Evolutionary conservation across 2,797 vertebrate genomes (phyloP).

Genomic region (Lepidocolaptes lacrymiger): DNA sequence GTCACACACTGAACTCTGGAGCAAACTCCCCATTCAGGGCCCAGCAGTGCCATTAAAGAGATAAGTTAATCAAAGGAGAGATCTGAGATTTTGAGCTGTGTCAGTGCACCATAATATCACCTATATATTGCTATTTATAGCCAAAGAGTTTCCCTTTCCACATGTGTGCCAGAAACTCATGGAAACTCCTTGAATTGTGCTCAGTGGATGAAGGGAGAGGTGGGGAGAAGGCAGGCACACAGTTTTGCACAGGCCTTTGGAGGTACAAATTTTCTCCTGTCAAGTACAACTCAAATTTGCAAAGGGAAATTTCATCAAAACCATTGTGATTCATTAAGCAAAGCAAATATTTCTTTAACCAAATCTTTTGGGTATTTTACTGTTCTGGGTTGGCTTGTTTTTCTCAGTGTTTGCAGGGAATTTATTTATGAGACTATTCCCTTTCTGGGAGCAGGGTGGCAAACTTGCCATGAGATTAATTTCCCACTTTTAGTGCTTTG

Average conservation of each 20-base stretch:
- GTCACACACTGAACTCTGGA: rapidly evolving
- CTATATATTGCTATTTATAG: background rate
- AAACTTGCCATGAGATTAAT: background rate
- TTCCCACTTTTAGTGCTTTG: background rate
- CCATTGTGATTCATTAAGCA: background rate
- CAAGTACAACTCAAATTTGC: background rate
- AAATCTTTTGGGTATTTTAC: background rate
- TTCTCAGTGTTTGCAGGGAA: background rate
- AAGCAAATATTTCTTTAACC: background rate
- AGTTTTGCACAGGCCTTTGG: background rate
- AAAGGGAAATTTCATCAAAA: background rate
- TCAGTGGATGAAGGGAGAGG: background rate
- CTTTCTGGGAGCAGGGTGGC: background rate
- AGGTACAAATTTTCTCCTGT: background rate
- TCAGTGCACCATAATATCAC: background rate
- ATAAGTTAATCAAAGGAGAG: background rate
- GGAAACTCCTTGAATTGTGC: background rate
- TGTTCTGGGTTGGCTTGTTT: background rate
- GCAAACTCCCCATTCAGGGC: background rate
- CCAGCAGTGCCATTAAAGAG: background rate
- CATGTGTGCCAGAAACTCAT: background rate
- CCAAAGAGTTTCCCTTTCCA: background rate
- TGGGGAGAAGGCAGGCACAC: background rate
- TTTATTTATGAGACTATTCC: background rate
- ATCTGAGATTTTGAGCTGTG: background rate